Conservation (phyloP, 2,113 vertebrate genomes). For the Eulemur rufifrons region DNA sequence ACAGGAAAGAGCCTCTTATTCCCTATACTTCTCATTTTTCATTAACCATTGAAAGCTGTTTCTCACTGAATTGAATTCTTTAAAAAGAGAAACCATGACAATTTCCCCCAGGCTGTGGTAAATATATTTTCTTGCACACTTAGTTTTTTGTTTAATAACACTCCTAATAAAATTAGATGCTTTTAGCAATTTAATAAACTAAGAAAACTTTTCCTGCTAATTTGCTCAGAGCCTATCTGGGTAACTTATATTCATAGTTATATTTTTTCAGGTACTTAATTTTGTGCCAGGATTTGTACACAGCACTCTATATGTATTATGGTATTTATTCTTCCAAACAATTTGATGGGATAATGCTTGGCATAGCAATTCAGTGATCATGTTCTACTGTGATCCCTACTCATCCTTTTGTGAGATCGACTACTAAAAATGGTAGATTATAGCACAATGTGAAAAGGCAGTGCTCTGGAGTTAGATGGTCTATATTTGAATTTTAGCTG, state of each 20-base stretch:
- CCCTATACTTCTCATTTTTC: neutral
- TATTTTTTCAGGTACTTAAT: neutral
- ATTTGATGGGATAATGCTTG: neutral
- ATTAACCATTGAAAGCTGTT: neutral
- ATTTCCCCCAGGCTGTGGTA: neutral
- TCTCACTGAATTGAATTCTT: neutral
- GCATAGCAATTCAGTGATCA: neutral
- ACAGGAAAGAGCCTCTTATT: neutral
- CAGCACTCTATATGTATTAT: fast-evolving
- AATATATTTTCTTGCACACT: neutral
- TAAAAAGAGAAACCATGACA: neutral
- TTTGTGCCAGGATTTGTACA: neutral
- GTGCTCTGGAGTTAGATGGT: neutral
- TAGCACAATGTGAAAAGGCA: neutral
- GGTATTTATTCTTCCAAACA: neutral
- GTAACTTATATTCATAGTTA: neutral
- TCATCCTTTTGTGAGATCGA: neutral
- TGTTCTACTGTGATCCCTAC: neutral
- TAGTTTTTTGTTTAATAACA: constrained; percentile 22
- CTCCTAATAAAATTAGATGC: neutral
- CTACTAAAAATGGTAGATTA: neutral
- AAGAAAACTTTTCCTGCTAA: neutral
- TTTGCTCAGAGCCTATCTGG: neutral
- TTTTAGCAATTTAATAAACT: neutral
- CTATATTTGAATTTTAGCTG: neutral